These are phyloP conservation scores for Oreochromis mossambicus DNA, from an alignment of 2,797 vertebrate genomes.

Conservation along the genomic window DNA sequence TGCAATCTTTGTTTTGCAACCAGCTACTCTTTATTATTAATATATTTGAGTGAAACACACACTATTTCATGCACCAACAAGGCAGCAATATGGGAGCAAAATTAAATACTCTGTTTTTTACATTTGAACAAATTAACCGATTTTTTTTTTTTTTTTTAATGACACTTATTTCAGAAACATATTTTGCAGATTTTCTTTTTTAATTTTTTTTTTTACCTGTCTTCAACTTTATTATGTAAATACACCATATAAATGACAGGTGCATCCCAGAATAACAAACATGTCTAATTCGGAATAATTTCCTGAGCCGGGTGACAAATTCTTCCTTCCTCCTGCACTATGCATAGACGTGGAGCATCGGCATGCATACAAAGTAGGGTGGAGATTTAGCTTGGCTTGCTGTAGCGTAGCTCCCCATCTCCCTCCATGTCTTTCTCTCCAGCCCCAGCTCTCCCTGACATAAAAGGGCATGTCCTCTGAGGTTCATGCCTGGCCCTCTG, in stretches of 20 bases:
- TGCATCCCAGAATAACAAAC: constrained; percentile 55
- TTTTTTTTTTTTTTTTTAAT: constrained; percentile 1
- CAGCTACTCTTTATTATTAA: not conserved
- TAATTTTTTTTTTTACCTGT: not conserved
- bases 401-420: constrained; percentile 33
- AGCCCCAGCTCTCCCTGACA: constrained; percentile 37
- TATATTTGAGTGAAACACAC: not conserved
- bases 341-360: constrained; percentile 43
- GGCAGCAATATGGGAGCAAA: not conserved
- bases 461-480: constrained; percentile 62
- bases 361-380: constrained; percentile 69
- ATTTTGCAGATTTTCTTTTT: not conserved
- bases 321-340: constrained; percentile 55
- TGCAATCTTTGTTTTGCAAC: not conserved
- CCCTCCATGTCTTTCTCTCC: constrained; percentile 10
- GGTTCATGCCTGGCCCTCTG: constrained; percentile 38
- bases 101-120: not conserved
- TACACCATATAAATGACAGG: constrained; percentile 40
- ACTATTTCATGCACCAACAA: not conserved
- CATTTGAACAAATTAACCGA: not conserved
- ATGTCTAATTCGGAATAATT: constrained; percentile 65
- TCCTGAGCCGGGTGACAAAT: constrained; percentile 67
- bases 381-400: constrained; percentile 61
- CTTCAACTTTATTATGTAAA: constrained; percentile 33
- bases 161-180: not conserved